Base-by-base conservation (phyloP, 1,140 invertebrate genomes). In the Hestina assimilis region DNA sequence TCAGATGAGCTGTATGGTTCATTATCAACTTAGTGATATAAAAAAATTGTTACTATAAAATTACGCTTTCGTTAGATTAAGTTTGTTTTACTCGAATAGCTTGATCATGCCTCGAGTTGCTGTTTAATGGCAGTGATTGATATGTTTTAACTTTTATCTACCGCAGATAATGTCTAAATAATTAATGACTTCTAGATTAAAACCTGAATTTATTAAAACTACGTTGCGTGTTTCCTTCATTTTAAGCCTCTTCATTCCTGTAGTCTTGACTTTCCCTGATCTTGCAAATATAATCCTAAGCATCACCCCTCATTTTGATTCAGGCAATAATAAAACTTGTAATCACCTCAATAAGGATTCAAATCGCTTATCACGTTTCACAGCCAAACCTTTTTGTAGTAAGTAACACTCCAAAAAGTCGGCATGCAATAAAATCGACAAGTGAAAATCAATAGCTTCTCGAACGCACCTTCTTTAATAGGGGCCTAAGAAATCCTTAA, bases 371-470 rank as follows among this genome's bases (percentile, higher is more conserved):
- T 31, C 41, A 38, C 12, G 1, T n/a, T 19, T 0, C 4, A 28
- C 17, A 2, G 24, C 24, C 4, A 28, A 38, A 2, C 38, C 24
- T 52, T 52, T 40, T 52, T 29, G 40, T 24, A 50, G 12, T 29
- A 52, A 50, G 12, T 29, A 52, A 23, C 40, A 45, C 51, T 52
- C 21, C 33, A 42, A 52, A 52, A 38, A 38, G 46, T 35, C 47
- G 62, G 53, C 51, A 59, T 67, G 69, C 67, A 76, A 79, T 75
- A 69, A 76, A 71, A 74, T 63, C 56, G 66, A 65, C 66, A 70
- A 74, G 73, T 72, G 69, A 72, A 79, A 79, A 79, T 74, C 75
- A 76, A 79, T 76, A 75, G 75, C 24, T 55, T 63, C 52, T 72
- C 42, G 64, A 68, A 56, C 51, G 59, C 47, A 63, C 69, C 65